These are phyloP conservation scores for Pelodiscus sinensis DNA, from an alignment of 2,113 vertebrate genomes.

Conservation along the genomic window DNA sequence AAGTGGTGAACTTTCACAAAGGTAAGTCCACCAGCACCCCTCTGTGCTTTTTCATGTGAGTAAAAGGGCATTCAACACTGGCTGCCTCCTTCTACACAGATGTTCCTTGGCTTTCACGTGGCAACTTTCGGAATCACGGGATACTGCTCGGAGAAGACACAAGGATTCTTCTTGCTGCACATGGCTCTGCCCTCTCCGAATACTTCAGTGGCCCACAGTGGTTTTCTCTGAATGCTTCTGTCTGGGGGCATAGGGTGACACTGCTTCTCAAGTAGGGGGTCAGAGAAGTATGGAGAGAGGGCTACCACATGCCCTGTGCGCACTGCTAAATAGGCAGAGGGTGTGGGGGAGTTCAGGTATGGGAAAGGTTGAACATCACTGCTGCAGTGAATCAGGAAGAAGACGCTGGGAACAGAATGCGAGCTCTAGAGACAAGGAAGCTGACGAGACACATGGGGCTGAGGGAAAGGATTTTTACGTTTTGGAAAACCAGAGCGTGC, in stretches of 20 bases:
- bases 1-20: not conserved
- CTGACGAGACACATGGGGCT: not conserved
- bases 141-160: not conserved
- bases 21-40: not conserved
- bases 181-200: not conserved
- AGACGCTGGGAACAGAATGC: not conserved
- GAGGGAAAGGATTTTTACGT: not conserved
- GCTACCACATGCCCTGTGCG: not conserved
- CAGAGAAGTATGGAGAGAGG: not conserved
- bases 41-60: not conserved
- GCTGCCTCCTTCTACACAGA: not conserved
- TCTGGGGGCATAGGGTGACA: not conserved
- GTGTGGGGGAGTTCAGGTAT: not conserved
- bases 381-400: not conserved
- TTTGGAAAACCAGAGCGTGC: not conserved
- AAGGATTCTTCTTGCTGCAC: not conserved
- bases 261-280: not conserved
- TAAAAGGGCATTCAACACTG: not conserved
- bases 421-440: not conserved
- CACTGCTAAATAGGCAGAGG: not conserved
- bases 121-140: not conserved
- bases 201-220: not conserved
- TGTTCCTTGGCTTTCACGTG: not conserved
- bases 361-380: not conserved
- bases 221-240: not conserved